Percentiles rank a stretch among this genome's conserved stretches.
Conservation (phyloP, 2,888 invertebrate genomes). For the Spicauda simplicius region DNA sequence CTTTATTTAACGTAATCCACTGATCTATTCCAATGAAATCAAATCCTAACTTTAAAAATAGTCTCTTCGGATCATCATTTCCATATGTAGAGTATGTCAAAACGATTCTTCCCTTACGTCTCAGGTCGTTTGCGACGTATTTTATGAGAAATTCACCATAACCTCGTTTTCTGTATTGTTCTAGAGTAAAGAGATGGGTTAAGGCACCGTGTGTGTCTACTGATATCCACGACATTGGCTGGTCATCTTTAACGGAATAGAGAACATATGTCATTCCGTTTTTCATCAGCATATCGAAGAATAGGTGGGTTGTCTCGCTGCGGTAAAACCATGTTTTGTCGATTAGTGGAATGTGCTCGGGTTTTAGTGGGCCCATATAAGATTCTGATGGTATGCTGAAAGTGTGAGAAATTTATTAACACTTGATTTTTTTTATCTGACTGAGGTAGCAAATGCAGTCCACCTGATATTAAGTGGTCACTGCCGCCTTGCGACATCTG, state of each 20-base stretch:
- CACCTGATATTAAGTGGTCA: too few relatives aligned
- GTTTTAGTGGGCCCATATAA: constrained; percentile 44
- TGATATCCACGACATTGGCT: constrained; percentile 56
- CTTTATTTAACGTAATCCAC: constrained; percentile 39
- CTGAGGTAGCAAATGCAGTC: too few relatives aligned
- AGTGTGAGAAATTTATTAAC: too few relatives aligned
- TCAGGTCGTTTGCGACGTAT: constrained; percentile 47
- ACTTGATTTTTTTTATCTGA: too few relatives aligned
- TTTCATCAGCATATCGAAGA: constrained; percentile 45
- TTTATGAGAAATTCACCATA: constrained; percentile 59
- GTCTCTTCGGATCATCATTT: constrained; percentile 44
- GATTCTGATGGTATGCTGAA: constrained; percentile 42
- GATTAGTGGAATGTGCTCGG: constrained; percentile 44
- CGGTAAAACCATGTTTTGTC: constrained; percentile 48
- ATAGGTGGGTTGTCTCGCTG: constrained; percentile 37
- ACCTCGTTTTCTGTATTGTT: constrained; percentile 57
- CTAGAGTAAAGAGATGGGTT: constrained; percentile 58
- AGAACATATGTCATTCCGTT: constrained; percentile 47
- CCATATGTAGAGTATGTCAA: constrained; percentile 46
- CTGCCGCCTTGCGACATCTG: too few relatives aligned
- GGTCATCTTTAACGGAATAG: constrained; percentile 43
- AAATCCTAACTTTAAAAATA: constrained; percentile 49
- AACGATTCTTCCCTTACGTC: constrained; percentile 44
- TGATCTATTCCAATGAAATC: constrained; percentile 41
- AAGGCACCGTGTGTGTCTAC: constrained; percentile 57